Evolutionary conservation across 2,113 vertebrate genomes (phyloP).

Genomic region (Chelonoidis abingdonii): DNA sequence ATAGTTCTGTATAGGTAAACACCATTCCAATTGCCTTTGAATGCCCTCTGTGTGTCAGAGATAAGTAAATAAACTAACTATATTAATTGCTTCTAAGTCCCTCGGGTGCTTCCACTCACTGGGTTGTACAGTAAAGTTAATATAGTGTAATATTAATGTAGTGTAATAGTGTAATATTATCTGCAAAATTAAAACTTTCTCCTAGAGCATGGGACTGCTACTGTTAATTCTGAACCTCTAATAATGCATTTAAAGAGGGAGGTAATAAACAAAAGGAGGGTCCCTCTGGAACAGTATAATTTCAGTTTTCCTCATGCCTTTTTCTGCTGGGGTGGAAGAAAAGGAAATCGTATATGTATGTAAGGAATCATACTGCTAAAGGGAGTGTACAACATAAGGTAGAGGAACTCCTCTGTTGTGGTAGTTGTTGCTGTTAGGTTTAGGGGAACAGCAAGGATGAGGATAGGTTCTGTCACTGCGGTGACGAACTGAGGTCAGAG

Average conservation of each 20-base stretch:
- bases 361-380: background rate
- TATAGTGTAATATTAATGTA: slow-evolving; percentile 61
- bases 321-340: slow-evolving; percentile 42
- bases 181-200: slow-evolving; percentile 67
- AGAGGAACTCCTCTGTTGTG: background rate
- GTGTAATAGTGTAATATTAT: slow-evolving; percentile 58
- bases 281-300: slow-evolving; percentile 52
- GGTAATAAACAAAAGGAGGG: slow-evolving; percentile 51
- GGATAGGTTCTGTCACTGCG: background rate
- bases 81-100: slow-evolving; percentile 58
- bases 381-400: slow-evolving; percentile 16
- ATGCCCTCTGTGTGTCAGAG: slow-evolving; percentile 7
- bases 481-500: background rate
- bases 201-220: slow-evolving; percentile 52
- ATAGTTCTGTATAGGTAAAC: slow-evolving; percentile 34
- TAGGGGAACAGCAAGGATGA: background rate
- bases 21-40: slow-evolving; percentile 34
- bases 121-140: slow-evolving; percentile 56
- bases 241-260: slow-evolving; percentile 62
- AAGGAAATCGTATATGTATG: slow-evolving; percentile 22
- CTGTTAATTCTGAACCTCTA: slow-evolving; percentile 62
- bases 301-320: slow-evolving; percentile 25
- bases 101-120: slow-evolving; percentile 55
- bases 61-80: slow-evolving; percentile 66
- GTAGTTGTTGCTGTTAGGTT: slow-evolving; percentile 6